Evolutionary conservation across 2,888 invertebrate genomes (phyloP), one percentile per base, ranked within the genome.

Genomic region (Epistrophella euchroma): DNA sequence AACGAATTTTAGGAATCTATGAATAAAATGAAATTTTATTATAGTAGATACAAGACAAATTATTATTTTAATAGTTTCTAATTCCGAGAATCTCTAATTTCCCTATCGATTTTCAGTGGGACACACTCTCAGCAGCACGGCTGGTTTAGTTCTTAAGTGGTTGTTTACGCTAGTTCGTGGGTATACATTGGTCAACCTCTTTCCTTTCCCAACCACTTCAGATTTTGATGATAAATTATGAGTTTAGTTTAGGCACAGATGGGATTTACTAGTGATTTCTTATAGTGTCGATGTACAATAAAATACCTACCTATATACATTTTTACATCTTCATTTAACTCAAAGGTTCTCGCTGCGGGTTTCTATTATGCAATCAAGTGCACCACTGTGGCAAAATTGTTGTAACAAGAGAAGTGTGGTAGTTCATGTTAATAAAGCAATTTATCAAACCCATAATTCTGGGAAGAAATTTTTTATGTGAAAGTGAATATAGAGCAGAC

Each of bases 1-100:
- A 95, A 90, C 94, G 97, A 88, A 92, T 97, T 66, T 93, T 95
- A 60, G 97, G 97, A 22, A 94, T 94, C 89, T 96, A 96, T 89
- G 85, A 88, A 80, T 88, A 89, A 72, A 25, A 35, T 22, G 5
- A n/a, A 37, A 52, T 37, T 73, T 74, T 52, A 52, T 64, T 22
- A 45, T 32, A 68, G 50, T 52, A 66, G 72, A 15, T 56, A 22
- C 55, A 60, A 40, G 55, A 43, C 17, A n/a, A 76, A 52, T 43
- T 60, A 64, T 58, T 13, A 47, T 58, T 71, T 80, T 85, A 50
- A 85, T 80, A 52, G 73, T 56, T 13, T 77, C 64, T 47, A 58
- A 2, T 86, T 86, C 86, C 71, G 11, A 43, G 86, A 82, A 85
- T 52, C 43, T 66, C 10, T 43, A 50, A 45, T 83, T 64, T 78